A percentile compares a stretch with the other conserved stretches of the same genome.
Evolutionary conservation across 2,797 vertebrate genomes (phyloP).

Genomic region (Rhyacichthys aspro): DNA sequence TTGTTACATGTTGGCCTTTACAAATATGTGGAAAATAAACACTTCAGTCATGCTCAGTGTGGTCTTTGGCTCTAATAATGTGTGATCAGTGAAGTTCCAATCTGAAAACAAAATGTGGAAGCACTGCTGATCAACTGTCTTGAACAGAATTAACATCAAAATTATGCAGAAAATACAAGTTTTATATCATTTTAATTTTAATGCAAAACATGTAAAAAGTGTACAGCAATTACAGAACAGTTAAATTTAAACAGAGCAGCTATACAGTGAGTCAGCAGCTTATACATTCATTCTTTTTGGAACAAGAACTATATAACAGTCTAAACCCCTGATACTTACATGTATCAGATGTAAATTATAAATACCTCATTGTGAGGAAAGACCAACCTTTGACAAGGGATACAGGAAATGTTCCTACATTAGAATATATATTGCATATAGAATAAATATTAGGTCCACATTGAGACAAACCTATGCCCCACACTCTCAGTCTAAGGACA

Average conservation of each 20-base stretch:
- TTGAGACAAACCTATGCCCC: slow-evolving; percentile 52
- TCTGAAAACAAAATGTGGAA: too few relatives aligned
- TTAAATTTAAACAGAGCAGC: neutral
- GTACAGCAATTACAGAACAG: too few relatives aligned
- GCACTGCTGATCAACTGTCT: neutral
- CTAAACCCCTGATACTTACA: slow-evolving; percentile 60
- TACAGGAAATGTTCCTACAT: slow-evolving; percentile 69
- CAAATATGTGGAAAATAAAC: slow-evolving; percentile 80
- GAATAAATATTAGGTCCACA: slow-evolving; percentile 72
- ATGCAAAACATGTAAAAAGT: slow-evolving; percentile 70
- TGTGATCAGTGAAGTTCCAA: neutral
- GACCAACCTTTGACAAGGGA: slow-evolving; percentile 74
- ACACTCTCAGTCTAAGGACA: slow-evolving; percentile 53
- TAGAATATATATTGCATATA: slow-evolving; percentile 29
- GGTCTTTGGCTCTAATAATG: slow-evolving; percentile 3
- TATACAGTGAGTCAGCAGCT: neutral
- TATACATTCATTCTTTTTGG: neutral
- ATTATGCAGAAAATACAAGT: neutral
- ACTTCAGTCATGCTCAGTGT: slow-evolving; percentile 26
- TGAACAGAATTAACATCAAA: slow-evolving; percentile 29
- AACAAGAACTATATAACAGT: slow-evolving; percentile 2
- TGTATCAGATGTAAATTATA: slow-evolving; percentile 73
- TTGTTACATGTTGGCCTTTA: slow-evolving; percentile 60
- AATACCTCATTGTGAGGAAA: slow-evolving; percentile 85
- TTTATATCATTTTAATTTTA: slow-evolving; percentile 25